Base-by-base conservation (phyloP, 2,113 vertebrate species). In the Silurus glanis region DNA sequence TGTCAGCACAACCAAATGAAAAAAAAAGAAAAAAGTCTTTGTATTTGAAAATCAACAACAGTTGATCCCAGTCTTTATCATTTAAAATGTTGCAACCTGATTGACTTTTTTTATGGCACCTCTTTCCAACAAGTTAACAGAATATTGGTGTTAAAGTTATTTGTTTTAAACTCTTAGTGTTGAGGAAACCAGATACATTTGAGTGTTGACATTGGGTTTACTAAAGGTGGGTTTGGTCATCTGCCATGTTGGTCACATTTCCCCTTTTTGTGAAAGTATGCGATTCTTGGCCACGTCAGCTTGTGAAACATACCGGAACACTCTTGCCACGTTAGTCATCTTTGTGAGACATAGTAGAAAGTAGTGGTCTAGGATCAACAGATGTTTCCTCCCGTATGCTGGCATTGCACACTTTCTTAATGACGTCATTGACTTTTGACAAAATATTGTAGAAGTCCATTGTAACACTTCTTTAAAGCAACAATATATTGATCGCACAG, bases 191-290 rank as follows among this genome's bases (percentile, higher is more conserved):
- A 25, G 28, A 67, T 67, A 13, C 13, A 67, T 67, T 67, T 28
- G 64, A 67, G 10, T 67, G 62, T 64, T 64, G 23, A 64, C 10
- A 66, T 9, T 5, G 9, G n/a, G 4, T 66, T n/a, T 64, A 64
- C 21, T 64, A 23, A 64, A 64, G 67, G 14, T 16, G 16, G 23
- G 9, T 75, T n/a, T 51, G 72, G 72, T n/a, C 47, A 75, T 51
- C 21, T 51, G 21, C 72, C 49, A 75, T 51, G 9, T 51, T 47
- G n/a, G 72, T 53, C 47, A 75, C 2, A 75, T 75, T 75, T 75
- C 72, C 47, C 47, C 72, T 75, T 75, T 75, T 14, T 75, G 72
- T 75, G 47, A 23, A 75, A 75, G 21, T 51, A 75, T 75, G 72
- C 2, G 10, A 21, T 51, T 75, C 5, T n/a, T n/a, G 21, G 47